These are phyloP conservation scores for Centropus unirufus DNA, from an alignment of 2,113 vertebrate genomes.

Conservation along the genomic window DNA sequence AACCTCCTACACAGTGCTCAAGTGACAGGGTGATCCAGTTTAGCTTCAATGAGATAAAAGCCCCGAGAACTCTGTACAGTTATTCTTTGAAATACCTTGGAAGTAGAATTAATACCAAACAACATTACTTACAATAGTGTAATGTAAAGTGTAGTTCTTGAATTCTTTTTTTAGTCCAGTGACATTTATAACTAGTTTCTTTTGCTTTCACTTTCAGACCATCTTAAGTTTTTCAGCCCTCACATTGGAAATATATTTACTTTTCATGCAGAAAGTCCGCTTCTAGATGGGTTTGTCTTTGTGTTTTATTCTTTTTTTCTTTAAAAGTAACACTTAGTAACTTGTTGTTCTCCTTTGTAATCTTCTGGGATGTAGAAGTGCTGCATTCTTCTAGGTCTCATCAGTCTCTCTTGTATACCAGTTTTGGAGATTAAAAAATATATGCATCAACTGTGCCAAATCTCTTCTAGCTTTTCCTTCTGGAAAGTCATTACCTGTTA, in stretches of 20 bases:
- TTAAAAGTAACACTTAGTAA: background rate
- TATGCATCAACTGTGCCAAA: background rate
- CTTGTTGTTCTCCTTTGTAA: background rate
- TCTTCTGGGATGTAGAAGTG: background rate
- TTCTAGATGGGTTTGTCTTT: background rate
- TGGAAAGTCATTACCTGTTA: background rate
- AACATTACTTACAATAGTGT: background rate
- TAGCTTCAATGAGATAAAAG: background rate
- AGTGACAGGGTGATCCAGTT: background rate
- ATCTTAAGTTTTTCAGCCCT: background rate
- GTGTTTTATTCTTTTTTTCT: background rate
- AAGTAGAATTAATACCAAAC: background rate
- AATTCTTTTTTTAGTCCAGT: background rate
- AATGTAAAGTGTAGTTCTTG: background rate
- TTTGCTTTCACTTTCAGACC: background rate
- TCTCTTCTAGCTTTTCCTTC: background rate
- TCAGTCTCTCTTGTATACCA: background rate
- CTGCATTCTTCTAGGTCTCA: background rate
- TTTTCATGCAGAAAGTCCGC: background rate
- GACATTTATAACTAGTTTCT: background rate
- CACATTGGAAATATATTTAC: background rate
- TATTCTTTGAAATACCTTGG: background rate
- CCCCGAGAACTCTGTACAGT: background rate
- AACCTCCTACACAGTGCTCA: background rate
- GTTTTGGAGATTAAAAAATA: background rate